phyloP scores from a whole-genome alignment of 2,113 vertebrate species.

The Platysteira castanea region DNA sequence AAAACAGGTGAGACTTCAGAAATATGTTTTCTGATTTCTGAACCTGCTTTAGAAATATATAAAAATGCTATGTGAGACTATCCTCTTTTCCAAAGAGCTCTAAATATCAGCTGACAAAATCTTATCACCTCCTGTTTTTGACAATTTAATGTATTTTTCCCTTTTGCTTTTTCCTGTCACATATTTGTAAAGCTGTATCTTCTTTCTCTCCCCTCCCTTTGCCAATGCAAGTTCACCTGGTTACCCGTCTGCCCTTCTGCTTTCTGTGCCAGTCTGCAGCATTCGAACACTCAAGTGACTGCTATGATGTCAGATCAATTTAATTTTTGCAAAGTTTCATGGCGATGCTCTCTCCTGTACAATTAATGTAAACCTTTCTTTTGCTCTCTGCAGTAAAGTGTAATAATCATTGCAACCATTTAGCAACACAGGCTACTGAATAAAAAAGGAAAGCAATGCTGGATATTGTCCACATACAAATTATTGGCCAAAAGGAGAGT shows the following conservation, averaged over 20 bases:
- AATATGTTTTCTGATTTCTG: not conserved
- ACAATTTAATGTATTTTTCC: not conserved
- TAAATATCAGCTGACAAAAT: not conserved
- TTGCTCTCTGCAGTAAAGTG: not conserved
- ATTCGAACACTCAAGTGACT: not conserved
- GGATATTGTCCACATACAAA: not conserved
- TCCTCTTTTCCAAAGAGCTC: not conserved
- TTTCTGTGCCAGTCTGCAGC: not conserved
- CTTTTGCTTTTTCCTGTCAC: not conserved
- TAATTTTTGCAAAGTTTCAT: not conserved
- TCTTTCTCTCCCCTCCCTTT: not conserved
- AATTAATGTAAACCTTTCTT: not conserved
- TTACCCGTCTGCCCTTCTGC: not conserved
- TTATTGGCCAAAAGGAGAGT: not conserved
- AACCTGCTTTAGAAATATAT: not conserved
- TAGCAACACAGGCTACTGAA: not conserved
- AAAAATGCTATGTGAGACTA: not conserved
- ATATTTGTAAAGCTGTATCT: not conserved
- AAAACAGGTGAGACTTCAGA: not conserved
- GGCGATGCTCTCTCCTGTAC: fast-evolving
- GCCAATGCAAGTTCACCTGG: not conserved
- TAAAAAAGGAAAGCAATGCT: not conserved
- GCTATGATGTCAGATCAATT: not conserved
- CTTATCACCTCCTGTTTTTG: not conserved
- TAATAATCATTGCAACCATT: not conserved